These are phyloP conservation scores for Sardina pilchardus DNA, from an alignment of 2,113 vertebrate genomes.

Conservation along the genomic window DNA sequence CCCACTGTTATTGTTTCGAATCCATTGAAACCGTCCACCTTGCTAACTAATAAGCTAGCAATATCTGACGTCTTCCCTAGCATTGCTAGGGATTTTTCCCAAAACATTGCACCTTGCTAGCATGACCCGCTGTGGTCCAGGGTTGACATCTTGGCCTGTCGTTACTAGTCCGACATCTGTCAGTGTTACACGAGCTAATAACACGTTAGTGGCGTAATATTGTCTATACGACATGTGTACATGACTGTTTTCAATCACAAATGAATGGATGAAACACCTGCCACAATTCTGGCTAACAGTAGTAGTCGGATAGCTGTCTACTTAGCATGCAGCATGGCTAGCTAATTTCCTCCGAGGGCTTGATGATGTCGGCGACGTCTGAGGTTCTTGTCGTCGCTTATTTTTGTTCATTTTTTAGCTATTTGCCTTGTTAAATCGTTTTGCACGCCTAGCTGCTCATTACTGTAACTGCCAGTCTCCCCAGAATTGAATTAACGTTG, in stretches of 20 bases:
- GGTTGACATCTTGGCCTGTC: neutral
- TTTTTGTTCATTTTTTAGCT: neutral
- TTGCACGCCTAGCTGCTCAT: neutral
- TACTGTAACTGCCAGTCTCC: neutral
- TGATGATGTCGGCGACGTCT: neutral
- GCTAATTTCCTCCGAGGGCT: neutral
- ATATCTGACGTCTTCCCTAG: neutral
- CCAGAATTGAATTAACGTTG: neutral
- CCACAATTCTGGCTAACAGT: neutral
- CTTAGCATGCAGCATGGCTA: neutral
- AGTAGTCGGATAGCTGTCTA: neutral
- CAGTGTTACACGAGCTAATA: neutral
- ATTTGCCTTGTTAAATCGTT: neutral
- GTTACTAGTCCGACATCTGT: neutral
- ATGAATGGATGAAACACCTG: neutral
- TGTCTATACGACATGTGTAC: neutral
- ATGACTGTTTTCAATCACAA: neutral
- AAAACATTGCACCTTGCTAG: neutral
- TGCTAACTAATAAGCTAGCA: conserved; percentile 7
- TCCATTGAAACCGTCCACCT: neutral
- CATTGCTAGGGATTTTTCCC: neutral
- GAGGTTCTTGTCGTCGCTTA: neutral
- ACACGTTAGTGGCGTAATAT: neutral
- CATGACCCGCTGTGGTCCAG: neutral
- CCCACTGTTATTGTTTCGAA: neutral